These are phyloP conservation scores for Peromyscus polionotus DNA, from an alignment of 2,113 vertebrate species.

Conservation along the genomic window DNA sequence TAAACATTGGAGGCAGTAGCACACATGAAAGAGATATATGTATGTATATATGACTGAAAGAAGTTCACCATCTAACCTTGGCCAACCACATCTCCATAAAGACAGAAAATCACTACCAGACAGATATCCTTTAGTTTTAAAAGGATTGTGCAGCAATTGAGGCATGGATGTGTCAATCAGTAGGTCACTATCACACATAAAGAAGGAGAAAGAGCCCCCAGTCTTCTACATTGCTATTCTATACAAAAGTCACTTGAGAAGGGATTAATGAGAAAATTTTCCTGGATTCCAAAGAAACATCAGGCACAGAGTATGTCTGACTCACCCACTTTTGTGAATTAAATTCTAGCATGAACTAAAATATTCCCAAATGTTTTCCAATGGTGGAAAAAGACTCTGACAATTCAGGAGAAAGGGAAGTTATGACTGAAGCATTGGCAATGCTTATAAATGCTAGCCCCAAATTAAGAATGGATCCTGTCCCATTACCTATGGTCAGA, in stretches of 20 bases:
- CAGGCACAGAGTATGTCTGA: neutral
- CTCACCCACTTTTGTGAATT: neutral
- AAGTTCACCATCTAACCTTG: neutral
- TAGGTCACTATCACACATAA: neutral
- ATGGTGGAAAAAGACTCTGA: neutral
- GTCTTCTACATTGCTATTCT: neutral
- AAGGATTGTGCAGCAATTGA: neutral
- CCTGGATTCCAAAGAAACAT: neutral
- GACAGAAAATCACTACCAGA: neutral
- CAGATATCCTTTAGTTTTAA: neutral
- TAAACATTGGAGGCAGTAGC: neutral
- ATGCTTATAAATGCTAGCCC: neutral
- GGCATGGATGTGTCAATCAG: neutral
- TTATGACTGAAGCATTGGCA: neutral
- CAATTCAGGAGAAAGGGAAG: neutral
- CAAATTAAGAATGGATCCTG: constrained; percentile 15
- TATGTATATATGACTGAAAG: neutral
- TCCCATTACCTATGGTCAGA: too few species aligned
- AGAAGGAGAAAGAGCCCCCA: neutral
- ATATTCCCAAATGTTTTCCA: constrained; percentile 21
- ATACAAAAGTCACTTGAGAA: neutral
- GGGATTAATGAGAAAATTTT: neutral
- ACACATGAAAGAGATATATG: neutral
- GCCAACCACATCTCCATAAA: neutral
- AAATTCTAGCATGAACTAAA: constrained; percentile 4